These are phyloP conservation scores for Acanthiza pusilla DNA, from an alignment of 2,797 vertebrate genomes.

Conservation along the genomic window DNA sequence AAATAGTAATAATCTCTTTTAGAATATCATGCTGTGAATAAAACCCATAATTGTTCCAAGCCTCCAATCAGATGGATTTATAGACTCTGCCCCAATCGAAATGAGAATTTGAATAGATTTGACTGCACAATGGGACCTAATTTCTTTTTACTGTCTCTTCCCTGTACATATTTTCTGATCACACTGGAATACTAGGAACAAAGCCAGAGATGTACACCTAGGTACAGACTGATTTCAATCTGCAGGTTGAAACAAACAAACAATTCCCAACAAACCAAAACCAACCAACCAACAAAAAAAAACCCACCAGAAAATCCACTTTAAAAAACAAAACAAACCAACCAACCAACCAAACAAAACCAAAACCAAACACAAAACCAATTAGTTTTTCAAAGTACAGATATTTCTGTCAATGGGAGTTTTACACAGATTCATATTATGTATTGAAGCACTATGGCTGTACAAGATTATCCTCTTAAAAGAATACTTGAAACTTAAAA, in stretches of 20 bases:
- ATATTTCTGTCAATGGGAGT: neutral
- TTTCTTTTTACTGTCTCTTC: neutral
- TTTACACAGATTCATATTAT: neutral
- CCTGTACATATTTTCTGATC: neutral
- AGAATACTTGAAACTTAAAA: neutral
- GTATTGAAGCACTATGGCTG: neutral
- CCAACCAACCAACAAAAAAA: neutral
- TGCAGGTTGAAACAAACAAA: neutral
- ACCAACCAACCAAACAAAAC: accelerated
- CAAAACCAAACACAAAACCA: neutral
- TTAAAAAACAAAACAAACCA: neutral
- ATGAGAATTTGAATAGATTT: neutral
- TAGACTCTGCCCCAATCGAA: accelerated
- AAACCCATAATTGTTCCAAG: neutral
- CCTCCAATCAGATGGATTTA: neutral
- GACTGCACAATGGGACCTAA: neutral
- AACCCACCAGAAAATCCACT: neutral
- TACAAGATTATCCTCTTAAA: neutral
- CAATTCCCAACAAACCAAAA: neutral
- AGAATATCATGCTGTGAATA: neutral
- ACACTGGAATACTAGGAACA: neutral
- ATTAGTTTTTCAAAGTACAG: neutral
- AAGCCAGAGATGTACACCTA: neutral
- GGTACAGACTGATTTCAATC: neutral
- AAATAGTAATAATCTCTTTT: neutral